These are phyloP conservation scores for Rhynchopsitta pachyrhyncha DNA, from an alignment of 2,113 vertebrate species.

Conservation along the genomic window DNA sequence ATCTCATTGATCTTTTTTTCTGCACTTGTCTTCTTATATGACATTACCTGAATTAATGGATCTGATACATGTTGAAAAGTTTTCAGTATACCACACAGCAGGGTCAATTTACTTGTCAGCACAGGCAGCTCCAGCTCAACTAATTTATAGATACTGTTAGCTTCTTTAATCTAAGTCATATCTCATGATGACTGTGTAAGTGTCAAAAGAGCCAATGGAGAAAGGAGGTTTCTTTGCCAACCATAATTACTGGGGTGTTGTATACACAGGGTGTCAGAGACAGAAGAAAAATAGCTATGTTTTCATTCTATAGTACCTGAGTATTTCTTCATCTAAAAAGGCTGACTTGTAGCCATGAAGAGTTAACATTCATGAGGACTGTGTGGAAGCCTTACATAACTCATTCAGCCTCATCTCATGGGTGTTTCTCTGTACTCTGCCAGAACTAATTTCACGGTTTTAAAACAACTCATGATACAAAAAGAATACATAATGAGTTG, in stretches of 20 bases:
- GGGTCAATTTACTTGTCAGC: not conserved
- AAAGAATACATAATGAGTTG: conserved; percentile 80
- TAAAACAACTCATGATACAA: conserved; percentile 79
- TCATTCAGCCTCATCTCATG: conserved; percentile 74
- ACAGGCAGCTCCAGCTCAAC: not conserved
- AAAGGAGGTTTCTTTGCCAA: not conserved
- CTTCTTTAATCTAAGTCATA: not conserved
- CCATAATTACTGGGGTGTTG: not conserved
- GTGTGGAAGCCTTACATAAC: conserved; percentile 73
- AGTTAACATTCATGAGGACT: conserved; percentile 60
- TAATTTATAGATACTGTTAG: not conserved
- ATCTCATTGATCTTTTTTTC: not conserved
- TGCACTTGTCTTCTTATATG: not conserved
- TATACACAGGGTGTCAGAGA: not conserved
- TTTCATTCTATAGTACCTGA: not conserved
- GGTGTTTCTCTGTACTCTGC: conserved; percentile 80
- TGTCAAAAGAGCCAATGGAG: not conserved
- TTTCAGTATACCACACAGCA: not conserved
- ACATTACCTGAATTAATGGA: not conserved
- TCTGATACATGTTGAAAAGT: not conserved
- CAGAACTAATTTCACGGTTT: conserved; percentile 83
- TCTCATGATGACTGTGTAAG: not conserved
- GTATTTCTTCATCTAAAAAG: not conserved
- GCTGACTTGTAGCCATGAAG: conserved; percentile 8
- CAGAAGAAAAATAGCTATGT: not conserved